A percentile compares a stretch with the other conserved stretches of the same genome.
Evolutionary conservation across 2,888 invertebrate species (phyloP).

Genomic region (Synanthedon myopaeformis): DNA sequence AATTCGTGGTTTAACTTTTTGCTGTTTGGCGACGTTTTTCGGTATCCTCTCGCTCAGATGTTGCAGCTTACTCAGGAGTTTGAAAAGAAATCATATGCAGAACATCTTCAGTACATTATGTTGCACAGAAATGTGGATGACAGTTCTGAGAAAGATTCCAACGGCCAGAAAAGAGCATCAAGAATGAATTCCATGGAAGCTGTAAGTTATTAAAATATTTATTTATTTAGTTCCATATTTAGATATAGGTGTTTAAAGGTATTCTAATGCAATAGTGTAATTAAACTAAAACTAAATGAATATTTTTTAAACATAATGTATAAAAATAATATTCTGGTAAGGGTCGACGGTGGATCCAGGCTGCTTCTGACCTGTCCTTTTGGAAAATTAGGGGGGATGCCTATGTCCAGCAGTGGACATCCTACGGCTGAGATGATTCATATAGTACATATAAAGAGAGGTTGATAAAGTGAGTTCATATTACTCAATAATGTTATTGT

Average conservation of each 20-base stretch:
- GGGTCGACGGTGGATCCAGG: too few species aligned
- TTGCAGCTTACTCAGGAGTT: conserved; percentile 69
- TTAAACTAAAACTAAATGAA: too few species aligned
- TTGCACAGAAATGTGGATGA: conserved; percentile 49
- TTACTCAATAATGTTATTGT: background rate
- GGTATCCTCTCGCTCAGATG: conserved; percentile 75
- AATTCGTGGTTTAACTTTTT: conserved; percentile 80
- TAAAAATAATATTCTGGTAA: too few species aligned
- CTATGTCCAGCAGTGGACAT: too few species aligned
- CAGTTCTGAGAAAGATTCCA: conserved; percentile 45
- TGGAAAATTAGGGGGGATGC: too few species aligned
- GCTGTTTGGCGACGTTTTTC: conserved; percentile 76
- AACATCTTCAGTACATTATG: conserved; percentile 72
- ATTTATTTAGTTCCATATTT: background rate
- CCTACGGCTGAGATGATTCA: conserved; percentile 9
- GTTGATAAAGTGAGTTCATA: background rate
- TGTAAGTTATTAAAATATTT: conserved; percentile 26
- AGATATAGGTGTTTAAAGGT: too few species aligned
- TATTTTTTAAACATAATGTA: too few species aligned
- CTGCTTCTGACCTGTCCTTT: conserved; percentile 11
- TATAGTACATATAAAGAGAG: too few species aligned
- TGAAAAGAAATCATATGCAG: conserved; percentile 65
- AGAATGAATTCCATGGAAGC: conserved; percentile 50
- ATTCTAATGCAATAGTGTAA: too few species aligned
- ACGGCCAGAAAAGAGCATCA: conserved; percentile 42